These are phyloP conservation scores for Himalopsyche tibetana DNA, from an alignment of 2,888 invertebrate species.

Conservation along the genomic window DNA sequence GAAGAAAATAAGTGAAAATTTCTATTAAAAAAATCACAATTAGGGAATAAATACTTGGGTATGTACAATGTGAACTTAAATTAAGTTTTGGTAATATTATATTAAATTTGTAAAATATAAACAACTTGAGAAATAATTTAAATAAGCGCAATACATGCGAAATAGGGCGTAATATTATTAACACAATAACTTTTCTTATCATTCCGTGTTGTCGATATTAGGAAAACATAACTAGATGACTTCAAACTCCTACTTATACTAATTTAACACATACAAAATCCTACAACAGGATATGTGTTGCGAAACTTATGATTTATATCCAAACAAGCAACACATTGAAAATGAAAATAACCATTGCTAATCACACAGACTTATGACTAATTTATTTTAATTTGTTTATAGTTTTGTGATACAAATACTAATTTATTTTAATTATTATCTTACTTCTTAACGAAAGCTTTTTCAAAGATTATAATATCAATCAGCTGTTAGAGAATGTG, in stretches of 20 bases:
- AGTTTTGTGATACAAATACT: constrained; percentile 47
- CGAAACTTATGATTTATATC: constrained; percentile 34
- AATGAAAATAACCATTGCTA: constrained; percentile 23
- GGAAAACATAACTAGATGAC: constrained; percentile 27
- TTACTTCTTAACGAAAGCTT: constrained; percentile 35
- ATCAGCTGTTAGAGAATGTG: constrained; percentile 28
- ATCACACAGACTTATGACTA: constrained; percentile 39
- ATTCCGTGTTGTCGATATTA: not conserved
- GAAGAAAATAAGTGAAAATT: constrained; percentile 2
- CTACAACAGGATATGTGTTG: constrained; percentile 45
- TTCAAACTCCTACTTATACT: constrained; percentile 21
- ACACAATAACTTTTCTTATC: constrained; percentile 18
- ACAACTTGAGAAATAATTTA: constrained; percentile 14
- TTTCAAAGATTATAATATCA: constrained; percentile 34
- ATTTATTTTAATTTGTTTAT: constrained; percentile 44
- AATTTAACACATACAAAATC: constrained; percentile 41
- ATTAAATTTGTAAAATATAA: constrained; percentile 27
- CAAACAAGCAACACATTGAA: constrained; percentile 38
- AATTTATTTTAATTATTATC: constrained; percentile 45
- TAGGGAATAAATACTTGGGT: constrained; percentile 22
- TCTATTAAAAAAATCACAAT: not conserved
- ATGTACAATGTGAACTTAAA: constrained; percentile 38
- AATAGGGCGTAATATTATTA: constrained; percentile 32
- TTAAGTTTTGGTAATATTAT: constrained; percentile 31
- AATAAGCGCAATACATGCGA: constrained; percentile 40